A percentile compares a stretch with the other conserved stretches of the same genome.
Conservation (phyloP, 2,113 vertebrate species). For the Pelmatolapia mariae region DNA sequence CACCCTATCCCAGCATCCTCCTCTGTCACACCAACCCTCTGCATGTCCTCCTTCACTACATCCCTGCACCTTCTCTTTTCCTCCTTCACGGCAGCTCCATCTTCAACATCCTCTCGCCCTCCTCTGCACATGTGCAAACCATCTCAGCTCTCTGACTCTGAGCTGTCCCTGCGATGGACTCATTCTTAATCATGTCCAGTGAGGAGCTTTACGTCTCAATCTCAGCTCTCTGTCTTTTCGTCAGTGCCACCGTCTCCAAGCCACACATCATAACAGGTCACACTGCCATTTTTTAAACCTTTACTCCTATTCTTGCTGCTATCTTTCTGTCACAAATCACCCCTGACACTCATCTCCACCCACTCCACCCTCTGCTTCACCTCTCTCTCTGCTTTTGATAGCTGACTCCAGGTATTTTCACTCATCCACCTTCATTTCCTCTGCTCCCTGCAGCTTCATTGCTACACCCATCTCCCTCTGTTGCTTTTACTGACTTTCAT, state of each 20-base stretch:
- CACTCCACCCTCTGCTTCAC: not conserved
- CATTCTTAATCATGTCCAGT: not conserved
- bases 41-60: not conserved
- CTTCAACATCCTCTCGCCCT: not conserved
- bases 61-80: not conserved
- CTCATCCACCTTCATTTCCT: not conserved
- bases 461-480: not conserved
- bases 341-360: not conserved
- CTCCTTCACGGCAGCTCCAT: not conserved
- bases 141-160: not conserved
- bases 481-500: not conserved
- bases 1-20: not conserved
- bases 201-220: not conserved
- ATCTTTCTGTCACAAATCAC: not conserved
- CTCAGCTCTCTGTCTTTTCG: not conserved
- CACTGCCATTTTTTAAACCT: not conserved
- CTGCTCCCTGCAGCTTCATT: not conserved
- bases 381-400: not conserved
- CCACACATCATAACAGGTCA: not conserved
- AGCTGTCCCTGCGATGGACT: not conserved
- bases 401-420: not conserved
- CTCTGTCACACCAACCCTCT: not conserved
- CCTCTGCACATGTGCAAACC: not conserved
- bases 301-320: not conserved
- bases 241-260: rapidly evolving